Evolutionary conservation across 2,797 vertebrate genomes (phyloP).

Genomic region (Leptoclinus maculatus): DNA sequence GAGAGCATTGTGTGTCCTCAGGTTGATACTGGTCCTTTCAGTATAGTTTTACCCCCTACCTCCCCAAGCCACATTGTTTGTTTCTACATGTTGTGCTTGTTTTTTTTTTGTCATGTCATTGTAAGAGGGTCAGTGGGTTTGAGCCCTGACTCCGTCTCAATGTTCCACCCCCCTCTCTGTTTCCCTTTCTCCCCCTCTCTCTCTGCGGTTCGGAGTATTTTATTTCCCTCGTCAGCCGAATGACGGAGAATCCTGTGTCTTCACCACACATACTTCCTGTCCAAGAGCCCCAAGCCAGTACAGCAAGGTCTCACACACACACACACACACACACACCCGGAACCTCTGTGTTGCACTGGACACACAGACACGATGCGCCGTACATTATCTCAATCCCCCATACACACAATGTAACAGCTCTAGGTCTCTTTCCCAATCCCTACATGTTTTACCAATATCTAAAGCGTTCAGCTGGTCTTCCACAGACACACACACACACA

Average conservation of each 20-base stretch:
- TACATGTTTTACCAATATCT: constrained; percentile 50
- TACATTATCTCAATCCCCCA: constrained; percentile 47
- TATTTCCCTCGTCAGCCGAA: constrained; percentile 71
- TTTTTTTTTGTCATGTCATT: constrained; percentile 50
- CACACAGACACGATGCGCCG: constrained; percentile 20
- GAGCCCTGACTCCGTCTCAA: constrained; percentile 51
- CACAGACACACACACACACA: not conserved
- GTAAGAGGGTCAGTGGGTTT: constrained; percentile 73
- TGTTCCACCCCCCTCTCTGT: constrained; percentile 55
- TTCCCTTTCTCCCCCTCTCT: constrained; percentile 24
- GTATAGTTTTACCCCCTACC: constrained; percentile 27
- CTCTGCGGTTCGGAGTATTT: constrained; percentile 71
- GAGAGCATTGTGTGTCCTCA: not conserved
- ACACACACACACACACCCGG: not conserved
- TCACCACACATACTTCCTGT: constrained; percentile 68
- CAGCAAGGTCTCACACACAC: constrained; percentile 54
- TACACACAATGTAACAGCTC: constrained; percentile 45
- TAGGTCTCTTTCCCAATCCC: constrained; percentile 21
- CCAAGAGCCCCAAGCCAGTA: constrained; percentile 55
- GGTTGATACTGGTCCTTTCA: constrained; percentile 2
- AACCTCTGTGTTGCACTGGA: constrained; percentile 42
- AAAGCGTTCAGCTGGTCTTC: constrained; percentile 30
- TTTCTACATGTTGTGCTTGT: constrained; percentile 48
- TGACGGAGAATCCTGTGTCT: constrained; percentile 70
- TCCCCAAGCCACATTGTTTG: constrained; percentile 34